These are phyloP conservation scores for Eriosoma lanigerum DNA, from an alignment of 1,140 invertebrate genomes.

Conservation along the genomic window DNA sequence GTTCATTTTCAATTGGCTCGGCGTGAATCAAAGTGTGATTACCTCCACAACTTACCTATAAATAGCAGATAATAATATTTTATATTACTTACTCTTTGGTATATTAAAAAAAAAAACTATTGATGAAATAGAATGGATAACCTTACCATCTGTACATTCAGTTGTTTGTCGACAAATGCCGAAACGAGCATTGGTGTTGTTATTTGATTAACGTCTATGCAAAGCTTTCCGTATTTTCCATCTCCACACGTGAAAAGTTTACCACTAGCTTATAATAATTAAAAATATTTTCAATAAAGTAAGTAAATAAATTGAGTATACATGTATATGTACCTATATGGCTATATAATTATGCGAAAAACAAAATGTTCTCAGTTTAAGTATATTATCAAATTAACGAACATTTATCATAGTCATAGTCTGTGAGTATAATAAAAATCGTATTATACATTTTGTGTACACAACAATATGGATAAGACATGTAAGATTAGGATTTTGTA, in stretches of 20 bases:
- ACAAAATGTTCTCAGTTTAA: not conserved
- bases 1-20: not conserved
- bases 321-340: too few species aligned
- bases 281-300: not conserved
- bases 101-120: not conserved
- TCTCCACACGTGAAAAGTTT: constrained; percentile 40
- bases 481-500: too few species aligned
- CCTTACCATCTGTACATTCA: constrained; percentile 32
- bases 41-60: constrained; percentile 35
- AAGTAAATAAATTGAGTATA: too few species aligned
- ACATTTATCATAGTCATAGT: too few species aligned
- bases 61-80: not conserved
- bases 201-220: constrained; percentile 11
- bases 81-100: too few species aligned
- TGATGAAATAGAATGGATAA: not conserved
- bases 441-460: too few species aligned
- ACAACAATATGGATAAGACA: too few species aligned
- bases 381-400: too few species aligned
- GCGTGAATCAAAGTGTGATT: constrained; percentile 37
- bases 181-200: constrained; percentile 13
- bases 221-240: constrained; percentile 48
- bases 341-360: not conserved
- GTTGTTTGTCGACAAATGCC: not conserved
- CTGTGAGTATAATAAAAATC: too few species aligned
- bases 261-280: constrained; percentile 10